Percentiles rank a stretch among this genome's conserved stretches.
Conservation (phyloP, 1,140 invertebrate species). For the Caenorhabditis brenneri region DNA sequence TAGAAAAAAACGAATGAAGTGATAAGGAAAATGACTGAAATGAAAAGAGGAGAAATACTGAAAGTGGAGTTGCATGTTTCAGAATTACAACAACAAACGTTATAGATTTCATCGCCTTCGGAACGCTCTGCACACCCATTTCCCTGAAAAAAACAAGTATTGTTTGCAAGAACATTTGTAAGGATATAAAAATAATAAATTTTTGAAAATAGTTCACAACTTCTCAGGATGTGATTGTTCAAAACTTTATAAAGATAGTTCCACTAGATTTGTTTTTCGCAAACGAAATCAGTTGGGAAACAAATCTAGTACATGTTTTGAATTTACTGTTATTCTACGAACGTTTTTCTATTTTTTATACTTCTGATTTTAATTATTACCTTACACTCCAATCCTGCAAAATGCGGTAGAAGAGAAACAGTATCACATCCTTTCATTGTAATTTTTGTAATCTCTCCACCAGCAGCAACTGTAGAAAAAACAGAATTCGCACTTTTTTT, state of each 20-base stretch:
- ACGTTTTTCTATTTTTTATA: no score
- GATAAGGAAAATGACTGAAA: neutral
- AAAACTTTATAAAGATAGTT: neutral
- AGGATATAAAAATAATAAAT: no score
- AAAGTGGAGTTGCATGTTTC: conserved; percentile 16
- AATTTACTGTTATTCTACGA: no score
- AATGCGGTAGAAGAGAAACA: neutral
- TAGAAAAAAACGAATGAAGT: neutral
- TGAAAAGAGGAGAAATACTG: neutral
- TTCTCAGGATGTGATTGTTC: neutral
- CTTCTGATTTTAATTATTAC: no score
- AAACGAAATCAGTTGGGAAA: no score
- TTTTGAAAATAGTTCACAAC: no score
- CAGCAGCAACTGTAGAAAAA: conserved; percentile 1
- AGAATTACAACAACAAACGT: conserved; percentile 39
- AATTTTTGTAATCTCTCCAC: conserved; percentile 34
- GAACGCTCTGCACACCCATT: conserved; percentile 5
- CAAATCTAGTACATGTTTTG: no score
- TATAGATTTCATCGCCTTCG: conserved; percentile 40
- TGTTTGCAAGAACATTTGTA: no score
- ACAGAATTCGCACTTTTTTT: no score
- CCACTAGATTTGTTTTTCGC: no score
- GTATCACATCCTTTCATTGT: conserved; percentile 46
- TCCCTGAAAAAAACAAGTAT: no score
- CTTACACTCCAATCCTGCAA: conserved; percentile 18